A percentile compares a stretch with the other conserved stretches of the same genome.
Conservation (phyloP, 2,113 vertebrate species). For the Ceyx cyanopectus region DNA sequence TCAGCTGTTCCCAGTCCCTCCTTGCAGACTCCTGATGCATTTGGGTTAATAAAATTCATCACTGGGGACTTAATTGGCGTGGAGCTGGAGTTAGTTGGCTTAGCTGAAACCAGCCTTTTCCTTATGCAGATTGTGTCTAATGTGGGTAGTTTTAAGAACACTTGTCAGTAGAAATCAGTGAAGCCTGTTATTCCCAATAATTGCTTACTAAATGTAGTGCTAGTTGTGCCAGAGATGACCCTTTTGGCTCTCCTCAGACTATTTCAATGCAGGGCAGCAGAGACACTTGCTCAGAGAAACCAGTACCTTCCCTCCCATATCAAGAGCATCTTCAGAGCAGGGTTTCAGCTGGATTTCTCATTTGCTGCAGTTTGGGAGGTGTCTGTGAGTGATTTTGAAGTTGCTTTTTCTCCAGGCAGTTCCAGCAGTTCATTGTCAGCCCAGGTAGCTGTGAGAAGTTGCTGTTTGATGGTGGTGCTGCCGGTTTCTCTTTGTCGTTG, state of each 20-base stretch:
- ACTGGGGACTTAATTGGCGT: accelerated
- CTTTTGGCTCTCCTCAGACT: background rate
- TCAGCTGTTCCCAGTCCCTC: background rate
- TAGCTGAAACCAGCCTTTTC: background rate
- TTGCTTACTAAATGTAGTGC: background rate
- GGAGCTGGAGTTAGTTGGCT: background rate
- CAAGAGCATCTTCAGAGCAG: background rate
- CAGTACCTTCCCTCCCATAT: accelerated
- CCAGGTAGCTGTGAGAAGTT: background rate
- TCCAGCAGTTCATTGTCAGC: accelerated
- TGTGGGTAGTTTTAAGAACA: background rate
- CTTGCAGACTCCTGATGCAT: accelerated
- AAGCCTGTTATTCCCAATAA: background rate
- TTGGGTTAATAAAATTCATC: background rate
- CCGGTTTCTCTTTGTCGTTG: accelerated
- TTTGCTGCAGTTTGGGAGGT: background rate
- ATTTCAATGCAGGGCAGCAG: background rate
- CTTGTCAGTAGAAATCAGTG: background rate
- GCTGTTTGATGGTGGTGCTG: background rate
- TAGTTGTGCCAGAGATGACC: background rate
- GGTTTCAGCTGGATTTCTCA: background rate
- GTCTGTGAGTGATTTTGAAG: background rate
- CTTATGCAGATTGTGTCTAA: background rate
- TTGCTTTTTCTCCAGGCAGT: background rate
- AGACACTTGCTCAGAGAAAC: background rate